Evolutionary conservation across 2,888 invertebrate genomes (phyloP), one percentile per base, ranked within the genome.

Genomic region (Lamellibrachia satsuma): DNA sequence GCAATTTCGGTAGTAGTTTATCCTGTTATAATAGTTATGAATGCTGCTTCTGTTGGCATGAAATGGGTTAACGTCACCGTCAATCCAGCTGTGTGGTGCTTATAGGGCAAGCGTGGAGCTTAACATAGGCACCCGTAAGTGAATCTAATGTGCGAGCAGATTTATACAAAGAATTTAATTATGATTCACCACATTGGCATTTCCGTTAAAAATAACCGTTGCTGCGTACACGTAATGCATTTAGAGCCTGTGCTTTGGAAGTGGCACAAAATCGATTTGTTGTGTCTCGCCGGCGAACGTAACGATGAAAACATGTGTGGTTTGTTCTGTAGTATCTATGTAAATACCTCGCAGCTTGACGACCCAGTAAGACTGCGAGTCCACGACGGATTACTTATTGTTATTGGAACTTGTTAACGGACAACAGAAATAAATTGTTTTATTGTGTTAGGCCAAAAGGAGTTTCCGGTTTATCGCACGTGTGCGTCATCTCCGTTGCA

Each of bases 191-290:
- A 75, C 22, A 75, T 75, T 75, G 22, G 75, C 15, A 75, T 75
- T 75, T 75, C 75, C 22, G 22, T 75, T 75, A 22, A 75, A 39
- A 75, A 22, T 22, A 75, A n/a, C 75, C 75, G 4, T 6, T 75
- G 75, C 75, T 75, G 75, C 22, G 15, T 75, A 22, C 2, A 75
- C 6, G 75, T 75, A 11, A 11, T 75, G 75, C 75, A 75, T 75
- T 75, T 75, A 22, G 22, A 75, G 75, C 15, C n/a, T 6, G n/a
- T 75, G 22, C 15, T 75, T 75, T 75, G 15, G 75, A 6, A 75
- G 75, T 75, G 75, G n/a, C 75, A 75, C n/a, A 11, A 75, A 75
- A 75, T 75, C 75, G 75, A 75, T 75, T 75, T 75, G 75, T 75
- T 75, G 75, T 75, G 75, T 75, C 75, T 75, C 22, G 11, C 22